These are phyloP conservation scores for Charaxes varanes DNA, from an alignment of 1,140 invertebrate species.

Conservation along the genomic window DNA sequence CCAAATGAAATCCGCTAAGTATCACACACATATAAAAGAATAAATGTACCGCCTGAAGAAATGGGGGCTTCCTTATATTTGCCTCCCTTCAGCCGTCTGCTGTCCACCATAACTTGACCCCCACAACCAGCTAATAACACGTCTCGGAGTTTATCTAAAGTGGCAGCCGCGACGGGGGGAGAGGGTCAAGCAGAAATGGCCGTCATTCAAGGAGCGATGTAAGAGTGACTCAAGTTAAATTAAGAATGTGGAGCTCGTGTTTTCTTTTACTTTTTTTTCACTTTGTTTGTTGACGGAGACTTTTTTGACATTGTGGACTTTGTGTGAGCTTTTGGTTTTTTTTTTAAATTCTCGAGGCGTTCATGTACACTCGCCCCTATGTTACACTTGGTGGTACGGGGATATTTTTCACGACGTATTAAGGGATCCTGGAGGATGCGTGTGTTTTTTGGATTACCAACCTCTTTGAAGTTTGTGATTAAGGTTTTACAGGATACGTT, in stretches of 20 bases:
- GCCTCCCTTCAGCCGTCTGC: conserved; percentile 38
- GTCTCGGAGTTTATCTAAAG: background rate
- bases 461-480: conserved; percentile 60
- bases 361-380: conserved; percentile 48
- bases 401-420: conserved; percentile 50
- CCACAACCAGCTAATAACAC: conserved; percentile 13
- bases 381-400: conserved; percentile 32
- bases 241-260: conserved; percentile 69
- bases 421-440: conserved; percentile 51
- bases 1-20: conserved; percentile 48
- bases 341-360: conserved; percentile 62
- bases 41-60: conserved; percentile 55
- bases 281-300: conserved; percentile 67
- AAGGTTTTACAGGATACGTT: conserved; percentile 52
- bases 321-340: conserved; percentile 39
- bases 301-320: conserved; percentile 69
- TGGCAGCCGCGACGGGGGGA: conserved; percentile 3
- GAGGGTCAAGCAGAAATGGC: conserved; percentile 26
- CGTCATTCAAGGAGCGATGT: conserved; percentile 50
- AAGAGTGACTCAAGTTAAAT: conserved; percentile 72
- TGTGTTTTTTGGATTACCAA: conserved; percentile 65
- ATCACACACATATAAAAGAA: conserved; percentile 55
- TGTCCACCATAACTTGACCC: conserved; percentile 43
- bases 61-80: conserved; percentile 57
- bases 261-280: conserved; percentile 56